Percentiles rank a stretch among this genome's conserved stretches.
These are phyloP conservation scores for Stichopus horrens DNA, from an alignment of 53 echinoderm and acorn worm genomes.

Conservation along the genomic window DNA sequence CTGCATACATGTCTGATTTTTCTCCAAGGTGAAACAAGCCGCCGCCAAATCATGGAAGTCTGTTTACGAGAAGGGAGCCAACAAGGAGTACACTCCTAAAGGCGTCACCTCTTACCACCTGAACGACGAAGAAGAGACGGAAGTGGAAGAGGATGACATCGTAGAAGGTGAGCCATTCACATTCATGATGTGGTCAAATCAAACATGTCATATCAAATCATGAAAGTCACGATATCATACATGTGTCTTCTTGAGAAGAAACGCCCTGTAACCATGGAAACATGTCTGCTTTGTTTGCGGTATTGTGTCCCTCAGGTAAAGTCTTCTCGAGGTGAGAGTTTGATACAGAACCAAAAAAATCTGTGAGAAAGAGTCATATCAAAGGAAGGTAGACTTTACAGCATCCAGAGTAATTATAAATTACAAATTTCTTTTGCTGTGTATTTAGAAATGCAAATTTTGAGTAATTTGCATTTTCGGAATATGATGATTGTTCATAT, in stretches of 20 bases:
- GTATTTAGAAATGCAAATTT: too few species aligned
- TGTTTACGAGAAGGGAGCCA: slow-evolving; percentile 75
- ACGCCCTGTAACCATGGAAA: too few species aligned
- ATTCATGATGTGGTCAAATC: background rate
- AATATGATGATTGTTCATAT: too few species aligned
- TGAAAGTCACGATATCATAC: background rate
- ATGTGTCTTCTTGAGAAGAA: too few species aligned
- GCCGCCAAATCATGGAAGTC: slow-evolving; percentile 75
- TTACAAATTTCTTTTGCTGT: too few species aligned
- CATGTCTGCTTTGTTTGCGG: too few species aligned
- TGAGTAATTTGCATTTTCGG: too few species aligned
- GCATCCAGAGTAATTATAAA: too few species aligned
- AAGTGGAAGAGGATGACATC: slow-evolving; percentile 76
- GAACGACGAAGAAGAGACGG: slow-evolving; percentile 95
- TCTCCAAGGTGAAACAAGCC: slow-evolving; percentile 59
- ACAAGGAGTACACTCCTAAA: slow-evolving; percentile 71
- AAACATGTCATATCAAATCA: background rate
- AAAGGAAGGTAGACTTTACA: too few species aligned
- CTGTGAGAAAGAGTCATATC: too few species aligned
- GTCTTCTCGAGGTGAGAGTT: background rate
- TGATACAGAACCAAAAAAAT: too few species aligned
- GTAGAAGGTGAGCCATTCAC: slow-evolving; percentile 71
- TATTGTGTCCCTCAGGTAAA: background rate
- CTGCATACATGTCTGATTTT: too few species aligned
- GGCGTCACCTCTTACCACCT: slow-evolving; percentile 79